A percentile compares a stretch with the other conserved stretches of the same genome.
Evolutionary conservation across 1,140 invertebrate species (phyloP).

Genomic region (Halyomorpha halys): DNA sequence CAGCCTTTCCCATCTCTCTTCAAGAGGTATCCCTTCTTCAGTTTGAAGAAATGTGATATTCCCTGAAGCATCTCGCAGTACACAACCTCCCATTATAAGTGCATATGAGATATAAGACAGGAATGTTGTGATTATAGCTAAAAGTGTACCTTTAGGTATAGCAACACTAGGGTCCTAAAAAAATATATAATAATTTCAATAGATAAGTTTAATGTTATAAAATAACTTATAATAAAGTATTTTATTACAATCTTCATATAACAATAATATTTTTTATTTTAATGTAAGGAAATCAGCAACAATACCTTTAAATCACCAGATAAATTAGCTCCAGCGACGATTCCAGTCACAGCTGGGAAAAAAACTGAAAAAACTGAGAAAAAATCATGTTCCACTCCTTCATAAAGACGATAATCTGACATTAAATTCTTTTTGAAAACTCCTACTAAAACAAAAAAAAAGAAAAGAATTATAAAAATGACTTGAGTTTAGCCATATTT

Average conservation of each 20-base stretch:
- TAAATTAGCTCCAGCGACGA: conserved; percentile 51
- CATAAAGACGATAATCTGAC: conserved; percentile 33
- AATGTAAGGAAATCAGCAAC: not conserved
- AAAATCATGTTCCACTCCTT: conserved; percentile 36
- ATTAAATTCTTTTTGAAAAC: conserved; percentile 34
- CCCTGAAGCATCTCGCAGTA: conserved; percentile 39
- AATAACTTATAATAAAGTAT: not conserved
- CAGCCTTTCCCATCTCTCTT: conserved; percentile 23
- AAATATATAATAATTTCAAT: conserved; percentile 3
- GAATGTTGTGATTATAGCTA: conserved; percentile 46
- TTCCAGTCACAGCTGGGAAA: conserved; percentile 38
- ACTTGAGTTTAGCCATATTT: not conserved
- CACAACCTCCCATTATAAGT: conserved; percentile 40
- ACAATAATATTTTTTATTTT: too few relatives aligned
- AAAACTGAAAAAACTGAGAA: conserved; percentile 37
- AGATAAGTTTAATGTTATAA: not conserved
- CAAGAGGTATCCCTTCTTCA: conserved; percentile 16
- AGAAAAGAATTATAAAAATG: not conserved
- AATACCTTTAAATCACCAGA: conserved; percentile 45
- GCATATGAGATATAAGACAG: conserved; percentile 43
- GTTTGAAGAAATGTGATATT: conserved; percentile 31
- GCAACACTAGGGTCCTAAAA: conserved; percentile 36
- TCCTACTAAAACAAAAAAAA: conserved; percentile 32
- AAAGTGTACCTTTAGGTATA: conserved; percentile 50
- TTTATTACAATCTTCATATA: too few relatives aligned